These are phyloP conservation scores for Taenioides sp. DNA, from an alignment of 2,797 vertebrate genomes.

Conservation along the genomic window DNA sequence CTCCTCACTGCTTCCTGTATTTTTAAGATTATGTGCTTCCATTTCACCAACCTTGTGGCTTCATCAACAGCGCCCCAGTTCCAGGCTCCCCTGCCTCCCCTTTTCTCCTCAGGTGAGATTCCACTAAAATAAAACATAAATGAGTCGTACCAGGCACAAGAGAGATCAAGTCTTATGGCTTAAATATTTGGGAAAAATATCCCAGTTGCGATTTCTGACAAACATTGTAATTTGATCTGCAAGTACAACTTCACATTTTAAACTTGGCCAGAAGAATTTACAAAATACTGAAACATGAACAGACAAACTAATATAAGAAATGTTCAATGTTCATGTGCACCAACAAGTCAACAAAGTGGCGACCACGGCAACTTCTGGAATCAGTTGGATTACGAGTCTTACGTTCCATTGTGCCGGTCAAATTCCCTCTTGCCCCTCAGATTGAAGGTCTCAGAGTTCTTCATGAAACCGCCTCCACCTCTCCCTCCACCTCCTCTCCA, in stretches of 20 bases:
- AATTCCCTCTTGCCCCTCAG: conserved; percentile 83
- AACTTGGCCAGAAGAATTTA: too few species aligned
- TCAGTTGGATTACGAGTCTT: conserved; percentile 40
- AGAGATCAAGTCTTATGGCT: neutral
- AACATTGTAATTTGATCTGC: too few species aligned
- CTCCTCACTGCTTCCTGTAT: too few species aligned
- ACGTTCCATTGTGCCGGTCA: conserved; percentile 82
- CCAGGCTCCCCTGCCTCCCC: conserved; percentile 76
- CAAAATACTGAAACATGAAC: too few species aligned
- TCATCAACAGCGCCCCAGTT: conserved; percentile 82
- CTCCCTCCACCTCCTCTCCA: conserved; percentile 67
- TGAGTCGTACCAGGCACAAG: neutral
- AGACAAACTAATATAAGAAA: too few species aligned
- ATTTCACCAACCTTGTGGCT: conserved; percentile 64
- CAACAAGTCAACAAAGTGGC: too few species aligned
- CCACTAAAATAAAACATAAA: conserved; percentile 64
- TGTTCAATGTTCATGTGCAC: too few species aligned
- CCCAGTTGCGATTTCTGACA: too few species aligned
- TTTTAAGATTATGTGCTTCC: neutral
- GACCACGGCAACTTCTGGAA: too few species aligned
- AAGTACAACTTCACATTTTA: too few species aligned
- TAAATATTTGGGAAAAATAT: too few species aligned
- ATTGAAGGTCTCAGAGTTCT: conserved; percentile 75
- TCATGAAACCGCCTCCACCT: conserved; percentile 71
- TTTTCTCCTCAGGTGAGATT: conserved; percentile 79